Evolutionary conservation across 92 coral and sea anemone genomes (phyloP), one percentile per base, ranked within the genome.

Genomic region (Phenganax marumi): DNA sequence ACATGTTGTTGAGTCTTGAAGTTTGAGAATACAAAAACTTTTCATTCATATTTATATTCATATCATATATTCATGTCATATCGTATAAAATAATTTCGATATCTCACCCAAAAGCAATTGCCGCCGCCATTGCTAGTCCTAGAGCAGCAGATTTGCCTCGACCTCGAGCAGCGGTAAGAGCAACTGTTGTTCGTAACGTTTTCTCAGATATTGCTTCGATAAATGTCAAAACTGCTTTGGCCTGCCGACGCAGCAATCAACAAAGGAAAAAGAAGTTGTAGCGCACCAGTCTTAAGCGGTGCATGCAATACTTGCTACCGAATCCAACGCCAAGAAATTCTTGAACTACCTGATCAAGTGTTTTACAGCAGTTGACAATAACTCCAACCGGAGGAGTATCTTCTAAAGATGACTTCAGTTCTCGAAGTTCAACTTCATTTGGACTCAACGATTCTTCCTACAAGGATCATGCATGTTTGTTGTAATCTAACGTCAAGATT

Each of bases 121-220:
- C 98, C 76, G 98, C 89, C 26, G 98, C 92, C 24, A 95, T 83
- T 12, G 98, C 94, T 52, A 95, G 86, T 6, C 98, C 98, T 43
- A 95, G 43, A n/a, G 98, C 98, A 18, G 98, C 98, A n/a, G 98
- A 95, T 73, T 95, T 95, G 25, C 98, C 98, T 46, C 98, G 84
- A 6, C 98, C 98, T 17, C 98, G 90, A 0, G 98, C 98, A 6
- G 98, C 98, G 9, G 98, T 95, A 61, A 95, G 85, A 58, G 98
- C 90, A 16, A 95, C 98, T 9, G 98, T 95, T 13, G 91, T 95
- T 21, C 93, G 87, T 24, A 95, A 88, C 0, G 98, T 95, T 76
- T 95, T 95, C 85, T 95, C 98, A 19, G 98, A 95, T 51, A 95
- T 95, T 9, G 98, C 93, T 80, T 95, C 98, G 8, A 95, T 86